Base-by-base conservation (phyloP, 2,113 vertebrate species). In the Scartelaos histophorus region DNA sequence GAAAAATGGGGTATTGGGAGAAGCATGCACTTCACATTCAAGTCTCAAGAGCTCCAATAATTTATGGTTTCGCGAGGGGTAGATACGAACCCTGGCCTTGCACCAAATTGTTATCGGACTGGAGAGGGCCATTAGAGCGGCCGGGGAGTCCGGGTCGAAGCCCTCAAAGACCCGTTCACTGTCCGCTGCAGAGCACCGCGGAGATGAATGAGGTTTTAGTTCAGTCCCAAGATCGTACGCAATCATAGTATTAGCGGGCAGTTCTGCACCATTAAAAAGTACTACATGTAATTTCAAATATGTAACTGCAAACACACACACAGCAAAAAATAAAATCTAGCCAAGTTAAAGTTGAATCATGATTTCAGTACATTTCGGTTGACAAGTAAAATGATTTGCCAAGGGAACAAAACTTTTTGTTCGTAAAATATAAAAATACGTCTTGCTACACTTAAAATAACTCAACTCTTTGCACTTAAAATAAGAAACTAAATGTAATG, bases 21-120 rank as follows among this genome's bases (percentile, higher is more conserved):
- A 82, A 87, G 84, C 25, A 81, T 82, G 72, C 74, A 79, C 82
- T 54, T 65, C 64, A 56, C 73, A 70, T 85, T 82, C 60, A 73
- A n/a, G 51, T 82, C 78, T 85, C 76, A 71, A 83, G 80, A 85
- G 76, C 74, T 76, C 71, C 80, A 86, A 88, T 87, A 81, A 88
- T 84, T 86, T 77, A 73, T 78, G 81, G 70, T 79, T 71, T 66
- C 75, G 71, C 64, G 70, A 76, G 67, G 34, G 13, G 46, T n/a
- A 58, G 69, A 78, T 75, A 60, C 54, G 86, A 73, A 74, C 70
- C 67, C 58, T 71, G 66, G 73, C 57, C 71, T 66, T 66, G 70
- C 75, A 85, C 69, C 71, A 68, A 51, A 66, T 35, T 46, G 58
- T 35, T 54, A 67, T 81, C 46, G 22, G 61, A 35, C 67, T 75